Conservation (phyloP, 2,797 vertebrate species). For the Paramormyrops hopkinsi region DNA sequence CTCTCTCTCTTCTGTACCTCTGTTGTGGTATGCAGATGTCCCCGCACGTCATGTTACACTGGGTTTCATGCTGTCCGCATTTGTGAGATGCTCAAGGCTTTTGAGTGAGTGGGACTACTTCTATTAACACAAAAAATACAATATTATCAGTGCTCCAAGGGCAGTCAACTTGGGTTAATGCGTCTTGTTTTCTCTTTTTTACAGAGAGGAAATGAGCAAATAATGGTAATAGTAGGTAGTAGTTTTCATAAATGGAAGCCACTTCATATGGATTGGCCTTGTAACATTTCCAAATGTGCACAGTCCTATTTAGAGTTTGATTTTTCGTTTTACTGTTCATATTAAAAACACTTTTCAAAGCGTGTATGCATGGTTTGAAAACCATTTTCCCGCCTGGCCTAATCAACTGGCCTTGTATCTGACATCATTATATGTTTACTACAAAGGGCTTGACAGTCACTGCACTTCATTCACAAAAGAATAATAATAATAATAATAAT, state of each 20-base stretch:
- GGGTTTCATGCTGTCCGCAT: neutral
- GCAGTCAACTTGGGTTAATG: neutral
- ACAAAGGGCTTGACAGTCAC: neutral
- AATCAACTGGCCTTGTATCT: neutral
- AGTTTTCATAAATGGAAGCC: neutral
- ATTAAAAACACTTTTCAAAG: neutral
- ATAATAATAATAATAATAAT: neutral
- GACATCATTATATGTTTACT: neutral
- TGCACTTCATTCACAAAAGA: neutral
- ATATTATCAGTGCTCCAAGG: neutral
- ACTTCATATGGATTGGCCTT: neutral
- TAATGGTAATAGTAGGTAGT: neutral
- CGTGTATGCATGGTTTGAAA: neutral
- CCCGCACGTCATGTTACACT: neutral
- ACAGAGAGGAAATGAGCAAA: neutral
- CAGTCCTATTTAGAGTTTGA: neutral
- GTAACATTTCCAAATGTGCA: neutral
- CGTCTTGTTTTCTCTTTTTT: neutral
- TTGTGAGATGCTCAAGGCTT: neutral
- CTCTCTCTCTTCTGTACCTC: neutral
- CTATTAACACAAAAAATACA: conserved; percentile 4
- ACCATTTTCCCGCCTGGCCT: neutral
- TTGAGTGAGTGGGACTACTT: neutral
- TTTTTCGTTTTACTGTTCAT: neutral
- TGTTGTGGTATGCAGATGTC: neutral